Evolutionary conservation across 92 coral and sea anemone genomes (phyloP).

Genomic region (Porites lobata): DNA sequence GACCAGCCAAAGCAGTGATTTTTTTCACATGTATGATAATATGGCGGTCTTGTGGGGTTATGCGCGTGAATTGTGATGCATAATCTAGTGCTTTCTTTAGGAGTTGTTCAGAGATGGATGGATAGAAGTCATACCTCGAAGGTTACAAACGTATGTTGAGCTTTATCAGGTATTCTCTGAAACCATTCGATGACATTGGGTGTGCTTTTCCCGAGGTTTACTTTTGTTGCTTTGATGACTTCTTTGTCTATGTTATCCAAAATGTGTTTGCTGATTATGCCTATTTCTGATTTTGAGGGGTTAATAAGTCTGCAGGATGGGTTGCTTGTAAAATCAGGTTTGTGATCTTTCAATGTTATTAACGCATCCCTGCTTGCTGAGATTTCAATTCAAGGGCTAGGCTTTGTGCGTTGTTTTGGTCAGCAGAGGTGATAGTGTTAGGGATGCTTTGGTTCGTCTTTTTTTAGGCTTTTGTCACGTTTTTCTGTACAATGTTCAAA

Average conservation of each 20-base stretch:
- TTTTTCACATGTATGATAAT: no score
- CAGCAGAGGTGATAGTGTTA: background rate
- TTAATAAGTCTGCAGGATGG: background rate
- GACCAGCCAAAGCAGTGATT: no score
- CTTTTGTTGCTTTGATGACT: no score
- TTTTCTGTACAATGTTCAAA: background rate
- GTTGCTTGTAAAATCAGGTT: background rate
- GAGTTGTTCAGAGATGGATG: background rate
- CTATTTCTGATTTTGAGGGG: background rate
- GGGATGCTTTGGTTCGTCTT: background rate
- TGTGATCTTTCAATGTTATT: background rate
- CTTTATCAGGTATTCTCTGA: conserved; percentile 14
- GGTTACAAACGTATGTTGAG: conserved; percentile 16
- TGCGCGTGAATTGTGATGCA: no score
- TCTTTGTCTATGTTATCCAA: no score
- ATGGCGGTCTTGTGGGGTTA: no score
- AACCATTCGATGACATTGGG: conserved; percentile 36
- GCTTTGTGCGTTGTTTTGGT: background rate
- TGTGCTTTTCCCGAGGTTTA: conserved; percentile 20
- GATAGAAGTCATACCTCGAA: no score
- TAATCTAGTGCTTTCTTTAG: background rate
- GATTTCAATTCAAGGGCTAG: background rate
- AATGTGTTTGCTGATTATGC: no score
- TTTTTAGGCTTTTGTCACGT: background rate
- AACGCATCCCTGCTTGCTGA: no score